A percentile compares a stretch with the other conserved stretches of the same genome.
Conservation (phyloP, 2,797 vertebrate genomes). For the Lindbergichthys nudifrons region DNA sequence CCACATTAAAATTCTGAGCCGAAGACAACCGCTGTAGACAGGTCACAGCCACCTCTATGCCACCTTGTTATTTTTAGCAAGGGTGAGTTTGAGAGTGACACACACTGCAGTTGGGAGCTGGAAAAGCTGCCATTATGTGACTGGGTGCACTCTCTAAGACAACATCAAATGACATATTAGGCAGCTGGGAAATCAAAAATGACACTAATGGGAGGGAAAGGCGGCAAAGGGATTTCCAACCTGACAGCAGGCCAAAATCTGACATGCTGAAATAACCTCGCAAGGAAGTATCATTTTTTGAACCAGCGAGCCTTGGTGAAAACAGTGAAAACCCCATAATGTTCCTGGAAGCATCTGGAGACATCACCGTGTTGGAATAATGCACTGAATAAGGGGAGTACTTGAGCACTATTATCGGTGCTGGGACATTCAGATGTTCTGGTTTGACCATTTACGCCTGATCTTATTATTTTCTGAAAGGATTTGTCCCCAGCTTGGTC, state of each 20-base stretch:
- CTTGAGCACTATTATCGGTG: background rate
- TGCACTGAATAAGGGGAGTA: background rate
- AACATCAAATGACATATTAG: conserved; percentile 72
- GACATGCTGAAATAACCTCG: conserved; percentile 18
- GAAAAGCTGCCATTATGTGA: conserved; percentile 64
- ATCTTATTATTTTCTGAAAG: conserved; percentile 28
- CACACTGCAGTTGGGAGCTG: conserved; percentile 35
- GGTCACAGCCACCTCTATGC: conserved; percentile 67
- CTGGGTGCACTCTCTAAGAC: conserved; percentile 58
- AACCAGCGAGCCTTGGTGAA: background rate
- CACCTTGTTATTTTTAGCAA: conserved; percentile 75
- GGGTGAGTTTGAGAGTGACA: conserved; percentile 65
- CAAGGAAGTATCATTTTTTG: background rate
- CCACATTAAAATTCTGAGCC: conserved; percentile 61
- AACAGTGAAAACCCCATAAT: background rate
- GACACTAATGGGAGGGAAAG: conserved; percentile 55
- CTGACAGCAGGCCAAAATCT: conserved; percentile 40
- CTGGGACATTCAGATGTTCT: conserved; percentile 21
- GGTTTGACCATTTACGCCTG: conserved; percentile 6
- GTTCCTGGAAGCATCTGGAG: background rate
- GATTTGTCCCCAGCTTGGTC: conserved; percentile 16
- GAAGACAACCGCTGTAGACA: conserved; percentile 64
- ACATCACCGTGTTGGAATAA: background rate
- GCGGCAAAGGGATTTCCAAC: conserved; percentile 34
- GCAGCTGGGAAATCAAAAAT: conserved; percentile 66